phyloP scores from a whole-genome alignment of 2,888 invertebrate species.

The Trypoxylon attenuatum region DNA sequence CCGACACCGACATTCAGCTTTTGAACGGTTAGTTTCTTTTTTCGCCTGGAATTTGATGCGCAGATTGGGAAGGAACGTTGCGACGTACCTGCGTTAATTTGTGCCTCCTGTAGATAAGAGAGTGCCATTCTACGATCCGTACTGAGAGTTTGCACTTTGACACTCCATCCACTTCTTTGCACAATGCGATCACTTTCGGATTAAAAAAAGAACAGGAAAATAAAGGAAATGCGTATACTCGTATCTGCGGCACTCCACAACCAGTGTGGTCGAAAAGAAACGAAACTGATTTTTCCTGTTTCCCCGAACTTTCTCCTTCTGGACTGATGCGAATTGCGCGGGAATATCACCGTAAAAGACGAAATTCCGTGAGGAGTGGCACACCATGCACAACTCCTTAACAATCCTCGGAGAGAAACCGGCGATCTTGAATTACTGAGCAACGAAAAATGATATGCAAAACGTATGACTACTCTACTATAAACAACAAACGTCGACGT shows the following conservation, averaged over 20 bases:
- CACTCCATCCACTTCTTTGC: slow-evolving; percentile 65
- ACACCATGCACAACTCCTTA: not conserved
- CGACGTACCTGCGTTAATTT: slow-evolving; percentile 67
- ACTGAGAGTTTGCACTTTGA: slow-evolving; percentile 61
- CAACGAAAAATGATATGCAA: slow-evolving; percentile 21
- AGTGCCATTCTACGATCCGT: slow-evolving; percentile 71
- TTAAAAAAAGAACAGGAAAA: slow-evolving; percentile 43
- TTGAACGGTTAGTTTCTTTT: too few species aligned
- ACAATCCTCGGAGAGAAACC: not conserved
- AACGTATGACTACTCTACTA: slow-evolving; percentile 44
- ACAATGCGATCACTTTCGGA: slow-evolving; percentile 42
- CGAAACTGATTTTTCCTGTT: not conserved
- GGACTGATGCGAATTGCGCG: slow-evolving; percentile 1
- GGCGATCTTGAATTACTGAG: slow-evolving; percentile 1
- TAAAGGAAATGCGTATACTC: not conserved
- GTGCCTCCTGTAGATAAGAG: slow-evolving; percentile 67
- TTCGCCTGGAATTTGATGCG: too few species aligned
- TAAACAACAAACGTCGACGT: slow-evolving; percentile 50
- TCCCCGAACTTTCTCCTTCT: not conserved
- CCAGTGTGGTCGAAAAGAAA: slow-evolving; percentile 2
- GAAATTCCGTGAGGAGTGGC: not conserved
- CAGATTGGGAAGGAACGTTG: too few species aligned
- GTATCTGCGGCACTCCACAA: slow-evolving; percentile 29
- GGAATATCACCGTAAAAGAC: not conserved
- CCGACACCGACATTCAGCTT: too few species aligned